A percentile compares a stretch with the other conserved stretches of the same genome.
Evolutionary conservation across 2,888 invertebrate species (phyloP).

Genomic region (Habroteleia sp.): DNA sequence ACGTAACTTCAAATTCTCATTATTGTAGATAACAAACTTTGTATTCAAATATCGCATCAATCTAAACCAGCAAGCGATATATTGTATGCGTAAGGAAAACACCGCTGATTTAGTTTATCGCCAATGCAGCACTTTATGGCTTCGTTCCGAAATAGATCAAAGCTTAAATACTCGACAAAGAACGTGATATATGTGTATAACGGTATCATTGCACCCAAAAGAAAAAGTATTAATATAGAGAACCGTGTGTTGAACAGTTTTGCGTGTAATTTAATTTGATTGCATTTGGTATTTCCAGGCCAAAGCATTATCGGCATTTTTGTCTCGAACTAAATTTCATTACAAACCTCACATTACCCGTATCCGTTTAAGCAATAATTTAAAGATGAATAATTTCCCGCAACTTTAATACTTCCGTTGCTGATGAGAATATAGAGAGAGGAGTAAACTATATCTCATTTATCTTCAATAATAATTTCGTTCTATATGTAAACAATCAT

Average conservation of each 20-base stretch:
- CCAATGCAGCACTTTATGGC: conserved; percentile 8
- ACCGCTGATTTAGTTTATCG: conserved; percentile 14
- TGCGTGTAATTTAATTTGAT: conserved; percentile 13
- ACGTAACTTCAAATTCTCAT: neutral
- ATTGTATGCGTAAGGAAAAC: conserved; percentile 11
- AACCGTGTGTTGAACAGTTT: conserved; percentile 4
- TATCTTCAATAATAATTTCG: conserved; percentile 41
- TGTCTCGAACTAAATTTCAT: conserved; percentile 11
- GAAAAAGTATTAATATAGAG: conserved; percentile 1
- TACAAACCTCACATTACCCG: conserved; percentile 3
- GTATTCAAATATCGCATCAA: conserved; percentile 8
- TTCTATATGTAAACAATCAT: conserved; percentile 35
- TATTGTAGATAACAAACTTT: conserved; percentile 5
- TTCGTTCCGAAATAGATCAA: conserved; percentile 20
- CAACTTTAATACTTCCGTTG: conserved; percentile 24
- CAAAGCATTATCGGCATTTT: conserved; percentile 5
- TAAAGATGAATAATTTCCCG: conserved; percentile 41
- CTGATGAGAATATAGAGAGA: no score
- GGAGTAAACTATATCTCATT: no score
- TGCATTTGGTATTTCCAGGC: neutral
- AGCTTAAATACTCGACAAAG: conserved; percentile 10
- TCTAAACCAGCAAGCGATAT: conserved; percentile 5
- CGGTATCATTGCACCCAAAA: conserved; percentile 6
- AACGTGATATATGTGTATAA: conserved; percentile 21
- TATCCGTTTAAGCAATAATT: conserved; percentile 36